These are phyloP conservation scores for Phataginus tricuspis DNA, from an alignment of 2,797 vertebrate species.

Conservation along the genomic window DNA sequence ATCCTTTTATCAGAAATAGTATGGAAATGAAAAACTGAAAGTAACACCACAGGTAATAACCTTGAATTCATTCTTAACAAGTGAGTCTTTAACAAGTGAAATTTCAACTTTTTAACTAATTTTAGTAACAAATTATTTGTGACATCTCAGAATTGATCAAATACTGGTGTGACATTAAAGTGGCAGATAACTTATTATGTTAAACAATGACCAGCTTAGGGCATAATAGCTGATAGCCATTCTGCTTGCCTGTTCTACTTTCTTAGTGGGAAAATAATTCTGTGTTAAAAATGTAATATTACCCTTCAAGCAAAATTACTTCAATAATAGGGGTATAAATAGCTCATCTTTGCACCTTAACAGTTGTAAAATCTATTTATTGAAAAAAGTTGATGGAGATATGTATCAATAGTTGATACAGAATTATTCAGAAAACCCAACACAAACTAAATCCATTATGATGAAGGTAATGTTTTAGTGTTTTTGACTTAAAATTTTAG, in stretches of 20 bases:
- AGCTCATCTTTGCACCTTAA: background rate
- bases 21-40: conserved; percentile 4
- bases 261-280: conserved; percentile 7
- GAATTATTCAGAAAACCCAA: background rate
- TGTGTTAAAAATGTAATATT: background rate
- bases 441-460: background rate
- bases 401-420: background rate
- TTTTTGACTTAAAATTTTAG: conserved; percentile 24
- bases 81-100: background rate
- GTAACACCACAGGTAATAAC: background rate
- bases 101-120: conserved; percentile 21
- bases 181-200: background rate
- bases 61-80: background rate
- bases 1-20: background rate
- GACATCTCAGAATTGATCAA: background rate
- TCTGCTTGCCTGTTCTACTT: background rate
- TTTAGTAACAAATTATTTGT: background rate
- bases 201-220: background rate
- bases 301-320: conserved; percentile 42
- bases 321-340: background rate
- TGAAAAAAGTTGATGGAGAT: background rate
- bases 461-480: background rate
- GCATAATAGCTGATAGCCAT: background rate
- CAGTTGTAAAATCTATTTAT: background rate
- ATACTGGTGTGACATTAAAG: background rate